Evolutionary conservation across 2,888 invertebrate genomes (phyloP), one percentile per base, ranked within the genome.

Genomic region (Polydrusus tereticollis): DNA sequence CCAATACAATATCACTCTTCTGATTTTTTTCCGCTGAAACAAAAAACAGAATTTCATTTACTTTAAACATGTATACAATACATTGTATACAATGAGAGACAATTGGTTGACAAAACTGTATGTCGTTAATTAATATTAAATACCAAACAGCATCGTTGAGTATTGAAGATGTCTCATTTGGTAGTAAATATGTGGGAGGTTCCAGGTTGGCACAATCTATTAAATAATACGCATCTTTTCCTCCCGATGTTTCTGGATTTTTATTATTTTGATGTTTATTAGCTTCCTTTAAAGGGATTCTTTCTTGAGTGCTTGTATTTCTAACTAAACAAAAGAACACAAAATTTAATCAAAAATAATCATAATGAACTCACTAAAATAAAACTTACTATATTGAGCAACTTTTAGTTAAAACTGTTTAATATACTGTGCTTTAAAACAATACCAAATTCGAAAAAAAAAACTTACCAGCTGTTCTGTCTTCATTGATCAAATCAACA

Each of bases 151-250:
- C 6, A 52, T 52, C 21, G n/a, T 52, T 26, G 1, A 26, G n/a
- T 16, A 29, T 20, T 20, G 52, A 26, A 8, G 52, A 23, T 18
- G 52, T 52, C 16, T 52, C 21, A n/a, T 52, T 52, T 29, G 2
- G 52, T 52, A 52, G 14, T 16, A 52, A 52, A 52, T 52, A 20
- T n/a, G n/a, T 16, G 16, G 52, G 52, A 52, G 52, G 29, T 52
- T 52, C 21, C 21, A 52, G 16, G 29, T 52, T 52, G 52, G 52
- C 52, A 52, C 21, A 41, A 41, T 16, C 7, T 1, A 16, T 41
- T 16, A 14, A 52, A 21, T 20, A 50, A 26, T 3, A 26, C 26
- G 26, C 26, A 26, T 26, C 26, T 26, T 26, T 26, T 26, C 3
- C 26, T 5, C 26, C 26, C 3, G 7, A 7, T 26, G 26, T 26